phyloP scores from a whole-genome alignment of 2,113 vertebrate genomes.

The Scopus umbretta region DNA sequence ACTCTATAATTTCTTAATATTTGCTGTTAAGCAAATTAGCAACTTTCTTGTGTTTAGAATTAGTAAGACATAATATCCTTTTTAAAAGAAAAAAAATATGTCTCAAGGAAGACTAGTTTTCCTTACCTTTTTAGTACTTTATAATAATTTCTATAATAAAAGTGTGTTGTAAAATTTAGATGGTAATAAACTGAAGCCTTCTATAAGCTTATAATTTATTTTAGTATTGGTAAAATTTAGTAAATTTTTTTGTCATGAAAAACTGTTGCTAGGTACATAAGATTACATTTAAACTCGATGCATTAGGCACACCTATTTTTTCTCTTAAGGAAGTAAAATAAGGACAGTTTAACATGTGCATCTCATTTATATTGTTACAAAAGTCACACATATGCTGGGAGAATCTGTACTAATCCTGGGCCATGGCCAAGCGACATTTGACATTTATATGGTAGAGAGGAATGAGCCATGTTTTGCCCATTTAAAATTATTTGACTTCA shows the following conservation, averaged over 20 bases:
- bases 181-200: neutral
- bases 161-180: neutral
- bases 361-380: neutral
- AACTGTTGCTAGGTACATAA: neutral
- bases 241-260: neutral
- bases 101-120: neutral
- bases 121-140: neutral
- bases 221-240: neutral
- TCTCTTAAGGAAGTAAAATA: neutral
- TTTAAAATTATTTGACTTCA: neutral
- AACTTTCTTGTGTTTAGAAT: neutral
- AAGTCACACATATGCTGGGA: neutral
- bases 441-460: neutral
- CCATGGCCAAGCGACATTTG: neutral
- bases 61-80: neutral
- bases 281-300: neutral
- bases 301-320: neutral
- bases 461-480: neutral
- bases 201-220: neutral
- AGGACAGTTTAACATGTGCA: neutral
- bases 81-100: neutral
- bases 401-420: neutral
- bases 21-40: neutral
- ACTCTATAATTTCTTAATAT: neutral
- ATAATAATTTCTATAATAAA: neutral